Conservation (phyloP, 2,113 vertebrate species). For the Pelecanus crispus region DNA sequence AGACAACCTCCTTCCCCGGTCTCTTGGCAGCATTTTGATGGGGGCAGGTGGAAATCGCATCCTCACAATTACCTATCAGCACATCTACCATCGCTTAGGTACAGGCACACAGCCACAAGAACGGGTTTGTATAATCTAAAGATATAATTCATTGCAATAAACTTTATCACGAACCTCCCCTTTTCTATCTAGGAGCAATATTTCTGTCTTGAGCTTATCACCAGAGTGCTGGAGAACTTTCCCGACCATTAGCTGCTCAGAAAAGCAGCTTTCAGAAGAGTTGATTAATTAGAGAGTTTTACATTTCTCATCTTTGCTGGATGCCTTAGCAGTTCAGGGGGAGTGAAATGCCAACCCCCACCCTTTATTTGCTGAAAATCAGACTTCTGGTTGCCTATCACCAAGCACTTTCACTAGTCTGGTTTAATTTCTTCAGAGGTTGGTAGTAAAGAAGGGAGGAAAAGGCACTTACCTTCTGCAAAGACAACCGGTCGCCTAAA, state of each 20-base stretch:
- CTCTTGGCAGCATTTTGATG: neutral
- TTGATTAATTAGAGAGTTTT: accelerated
- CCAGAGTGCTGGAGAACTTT: neutral
- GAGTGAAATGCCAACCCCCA: neutral
- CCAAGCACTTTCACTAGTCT: neutral
- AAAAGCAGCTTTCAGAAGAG: neutral
- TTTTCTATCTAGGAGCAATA: neutral
- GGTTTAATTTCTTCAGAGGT: neutral
- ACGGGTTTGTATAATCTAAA: accelerated
- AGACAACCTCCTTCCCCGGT: accelerated
- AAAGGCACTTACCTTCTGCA: conserved; percentile 27
- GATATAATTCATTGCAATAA: neutral
- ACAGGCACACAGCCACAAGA: accelerated
- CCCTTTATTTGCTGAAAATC: neutral
- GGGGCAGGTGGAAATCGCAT: accelerated
- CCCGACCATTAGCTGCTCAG: neutral
- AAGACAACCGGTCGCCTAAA: neutral
- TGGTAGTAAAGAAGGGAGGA: neutral
- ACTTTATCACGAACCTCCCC: neutral
- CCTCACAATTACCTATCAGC: accelerated
- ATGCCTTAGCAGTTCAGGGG: neutral
- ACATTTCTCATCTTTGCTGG: neutral
- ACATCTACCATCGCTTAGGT: accelerated
- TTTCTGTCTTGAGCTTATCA: neutral
- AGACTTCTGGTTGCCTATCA: neutral